Evolutionary conservation across 2,797 vertebrate species (phyloP), one percentile per base, ranked within the genome.

Genomic region (Siniperca obscura): DNA sequence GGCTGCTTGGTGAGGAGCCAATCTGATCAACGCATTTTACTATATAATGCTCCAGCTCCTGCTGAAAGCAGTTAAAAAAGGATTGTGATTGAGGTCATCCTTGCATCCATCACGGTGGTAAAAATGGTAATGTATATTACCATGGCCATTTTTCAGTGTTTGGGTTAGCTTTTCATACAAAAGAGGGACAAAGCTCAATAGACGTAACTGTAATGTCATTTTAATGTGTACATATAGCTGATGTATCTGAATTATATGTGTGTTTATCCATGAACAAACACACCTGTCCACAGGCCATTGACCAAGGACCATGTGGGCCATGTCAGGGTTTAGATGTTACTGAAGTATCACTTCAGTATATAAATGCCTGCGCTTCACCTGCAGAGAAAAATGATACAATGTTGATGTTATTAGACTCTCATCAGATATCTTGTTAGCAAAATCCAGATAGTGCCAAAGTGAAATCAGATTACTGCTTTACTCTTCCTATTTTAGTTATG

Each of bases 11-110:
- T 94, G 94, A 94, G 83, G 83, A 95, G 94, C 95, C 94, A 95
- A 96, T 97, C 95, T 95, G 95, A 97, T 96, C 95, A 96, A 96
- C 93, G 94, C 96, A 95, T 95, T 93, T 90, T 79, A 94, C 91
- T 90, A 89, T 91, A 93, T 91, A 93, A 88, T 91, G 80, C 87
- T 84, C 90, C 92, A 86, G 94, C 92, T 94, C 88, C 86, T 75
- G 74, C 93, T 94, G 92, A 94, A 96, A 94, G 94, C 90, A 87
- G 90, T 90, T 94, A 95, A 96, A 95, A 87, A 87, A 76, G 82
- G 93, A 94, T 95, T 95, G 94, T 97, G 96, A 97, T 97, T 97
- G 96, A 96, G 97, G 96, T 96, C 95, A 96, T 95, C 92, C 92
- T 94, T 92, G 93, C 94, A 96, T 96, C 96, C 94, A 96, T 97